phyloP scores from a whole-genome alignment of 1,140 invertebrate genomes.

The Zaprionus camerounensis region DNA sequence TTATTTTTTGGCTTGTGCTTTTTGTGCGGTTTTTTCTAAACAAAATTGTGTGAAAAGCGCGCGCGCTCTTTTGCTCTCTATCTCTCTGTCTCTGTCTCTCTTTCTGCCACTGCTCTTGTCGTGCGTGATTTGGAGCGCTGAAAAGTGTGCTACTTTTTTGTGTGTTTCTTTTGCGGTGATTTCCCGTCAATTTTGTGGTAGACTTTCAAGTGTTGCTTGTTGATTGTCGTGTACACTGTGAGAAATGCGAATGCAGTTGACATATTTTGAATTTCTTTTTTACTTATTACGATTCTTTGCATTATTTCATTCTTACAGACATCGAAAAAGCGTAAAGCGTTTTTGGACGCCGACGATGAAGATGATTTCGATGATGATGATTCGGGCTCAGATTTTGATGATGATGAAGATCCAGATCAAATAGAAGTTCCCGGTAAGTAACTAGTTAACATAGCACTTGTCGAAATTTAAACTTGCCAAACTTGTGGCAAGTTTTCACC shows the following conservation, averaged over 20 bases:
- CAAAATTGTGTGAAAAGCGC: conserved; percentile 24
- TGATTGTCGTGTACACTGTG: conserved; percentile 5
- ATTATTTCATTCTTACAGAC: conserved; percentile 54
- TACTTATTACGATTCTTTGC: neutral
- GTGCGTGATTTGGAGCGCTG: conserved; percentile 12
- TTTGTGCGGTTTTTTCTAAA: conserved; percentile 82
- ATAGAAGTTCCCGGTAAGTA: conserved; percentile 93
- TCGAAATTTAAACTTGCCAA: neutral
- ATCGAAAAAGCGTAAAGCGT: conserved; percentile 72
- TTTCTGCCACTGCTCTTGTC: neutral
- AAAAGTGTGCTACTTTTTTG: conserved; percentile 66
- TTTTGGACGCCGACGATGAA: conserved; percentile 69
- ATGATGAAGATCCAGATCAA: conserved; percentile 95
- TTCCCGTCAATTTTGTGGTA: conserved; percentile 15
- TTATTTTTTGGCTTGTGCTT: conserved; percentile 61
- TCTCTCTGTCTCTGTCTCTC: neutral
- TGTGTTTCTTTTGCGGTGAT: conserved; percentile 24
- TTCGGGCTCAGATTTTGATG: conserved; percentile 92
- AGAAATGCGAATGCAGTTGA: neutral
- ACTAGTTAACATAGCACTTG: neutral
- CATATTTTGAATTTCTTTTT: neutral
- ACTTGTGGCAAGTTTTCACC: neutral
- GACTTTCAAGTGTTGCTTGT: conserved; percentile 16
- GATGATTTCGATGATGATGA: conserved; percentile 87
- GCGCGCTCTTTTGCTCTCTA: neutral